Evolutionary conservation across 2,113 vertebrate genomes (phyloP).

Genomic region (Pantherophis guttatus): DNA sequence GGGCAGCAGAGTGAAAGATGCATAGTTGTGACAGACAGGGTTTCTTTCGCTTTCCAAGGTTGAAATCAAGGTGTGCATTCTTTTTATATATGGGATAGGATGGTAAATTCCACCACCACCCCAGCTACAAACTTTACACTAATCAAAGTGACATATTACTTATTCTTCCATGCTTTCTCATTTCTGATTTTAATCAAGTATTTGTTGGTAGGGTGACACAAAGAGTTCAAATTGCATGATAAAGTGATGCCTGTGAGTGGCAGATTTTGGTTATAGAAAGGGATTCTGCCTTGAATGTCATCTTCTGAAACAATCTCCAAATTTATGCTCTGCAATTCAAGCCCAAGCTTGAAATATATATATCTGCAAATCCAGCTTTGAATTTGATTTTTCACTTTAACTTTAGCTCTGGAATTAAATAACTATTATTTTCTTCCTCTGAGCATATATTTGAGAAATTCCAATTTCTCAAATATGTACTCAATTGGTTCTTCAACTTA

Average conservation of each 20-base stretch:
- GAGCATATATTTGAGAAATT: not conserved
- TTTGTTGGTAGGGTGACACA: not conserved
- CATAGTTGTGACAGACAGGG: not conserved
- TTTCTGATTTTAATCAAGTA: not conserved
- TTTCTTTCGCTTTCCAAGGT: not conserved
- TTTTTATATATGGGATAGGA: not conserved
- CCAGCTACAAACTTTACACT: not conserved
- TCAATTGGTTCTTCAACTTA: not conserved
- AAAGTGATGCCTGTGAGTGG: slow-evolving; percentile 7
- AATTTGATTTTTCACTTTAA: not conserved
- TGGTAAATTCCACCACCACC: not conserved
- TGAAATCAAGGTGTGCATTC: not conserved
- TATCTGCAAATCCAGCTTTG: not conserved
- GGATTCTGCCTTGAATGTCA: not conserved
- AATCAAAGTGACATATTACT: not conserved
- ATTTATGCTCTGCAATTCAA: not conserved
- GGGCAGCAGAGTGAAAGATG: not conserved
- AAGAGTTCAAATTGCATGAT: not conserved
- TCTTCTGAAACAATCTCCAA: not conserved
- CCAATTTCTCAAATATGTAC: not conserved
- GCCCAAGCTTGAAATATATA: not conserved
- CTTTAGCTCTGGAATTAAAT: not conserved
- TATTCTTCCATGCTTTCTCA: not conserved
- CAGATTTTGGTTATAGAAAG: not conserved
- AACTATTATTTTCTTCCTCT: not conserved